Evolutionary conservation across 2,888 invertebrate species (phyloP), one percentile per base, ranked within the genome.

Genomic region (Andrena trimmerana): DNA sequence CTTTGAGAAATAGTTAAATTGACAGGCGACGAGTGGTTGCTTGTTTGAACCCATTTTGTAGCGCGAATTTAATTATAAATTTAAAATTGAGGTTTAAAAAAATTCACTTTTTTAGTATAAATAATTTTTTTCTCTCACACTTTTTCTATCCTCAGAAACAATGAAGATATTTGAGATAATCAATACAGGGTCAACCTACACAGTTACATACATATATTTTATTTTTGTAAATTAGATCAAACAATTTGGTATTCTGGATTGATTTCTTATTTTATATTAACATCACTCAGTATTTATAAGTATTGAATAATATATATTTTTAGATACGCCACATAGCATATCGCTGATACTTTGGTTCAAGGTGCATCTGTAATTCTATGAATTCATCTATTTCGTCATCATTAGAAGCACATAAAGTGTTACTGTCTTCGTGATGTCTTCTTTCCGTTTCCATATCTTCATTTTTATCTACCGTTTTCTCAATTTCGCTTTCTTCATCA

Each of bases 261-360:
- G 16, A 54, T 8, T 59, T 52, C n/a, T 66, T 60, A 29, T 65
- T 75, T 50, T 54, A 81, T 27, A 67, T 50, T 36, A 81, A 66
- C 52, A 75, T 33, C 50, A 70, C 3, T 36, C 36, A 42, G 24
- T 62, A 66, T 60, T 60, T 59, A 77, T 27, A 57, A 36, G 31
- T 42, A 27, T 36, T 29, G 24, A 36, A 50, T 31, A 70, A 66
- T 27, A 48, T 16, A 2, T 74, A 50, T 6, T 59, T 90, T 82
- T 78, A 92, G 67, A 92, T 92, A 65, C 90, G 90, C 92, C 92
- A 92, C 68, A 90, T 92, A 65, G 90, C 88, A 73, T 92, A 92
- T 50, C 89, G 91, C 50, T 87, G 91, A 85, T 92, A 92, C 83
- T 90, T 88, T 71, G 92, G 89, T 84, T 92, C 92, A 63, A 92